These are phyloP conservation scores for Tinamus major DNA, from an alignment of 2,797 vertebrate species.

Conservation along the genomic window DNA sequence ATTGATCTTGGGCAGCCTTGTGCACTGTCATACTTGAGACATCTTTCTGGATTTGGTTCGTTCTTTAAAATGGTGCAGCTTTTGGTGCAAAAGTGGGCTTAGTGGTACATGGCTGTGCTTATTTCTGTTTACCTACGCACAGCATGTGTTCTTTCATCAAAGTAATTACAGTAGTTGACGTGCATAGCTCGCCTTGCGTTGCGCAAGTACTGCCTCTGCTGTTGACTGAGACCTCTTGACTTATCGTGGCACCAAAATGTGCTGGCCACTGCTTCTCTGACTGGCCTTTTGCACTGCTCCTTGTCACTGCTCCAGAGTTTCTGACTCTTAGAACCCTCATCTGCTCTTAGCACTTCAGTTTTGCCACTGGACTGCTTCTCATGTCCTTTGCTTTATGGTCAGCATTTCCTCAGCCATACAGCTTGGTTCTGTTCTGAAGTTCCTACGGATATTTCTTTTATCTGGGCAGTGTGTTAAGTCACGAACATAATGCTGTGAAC, in stretches of 20 bases:
- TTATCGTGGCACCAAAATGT: background rate
- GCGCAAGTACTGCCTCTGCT: background rate
- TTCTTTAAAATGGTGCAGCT: background rate
- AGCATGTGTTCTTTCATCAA: background rate
- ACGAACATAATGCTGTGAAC: background rate
- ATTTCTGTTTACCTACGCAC: background rate
- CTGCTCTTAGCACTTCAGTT: background rate
- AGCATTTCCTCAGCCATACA: background rate
- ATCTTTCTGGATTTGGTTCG: background rate
- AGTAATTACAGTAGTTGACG: too few relatives aligned
- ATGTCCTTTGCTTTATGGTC: background rate
- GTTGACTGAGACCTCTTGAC: background rate
- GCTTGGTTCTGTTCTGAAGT: background rate
- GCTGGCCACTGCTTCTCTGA: background rate
- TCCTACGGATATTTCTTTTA: background rate
- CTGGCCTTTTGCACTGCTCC: background rate
- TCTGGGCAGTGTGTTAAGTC: background rate
- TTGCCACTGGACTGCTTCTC: background rate
- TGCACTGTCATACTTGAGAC: background rate
- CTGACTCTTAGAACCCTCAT: background rate
- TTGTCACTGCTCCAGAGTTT: background rate
- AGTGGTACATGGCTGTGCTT: accelerated
- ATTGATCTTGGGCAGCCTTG: background rate
- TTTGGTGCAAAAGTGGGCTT: background rate
- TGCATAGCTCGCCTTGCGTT: background rate